Conservation (phyloP, 2,113 vertebrate species). For the Dromiciops gliroides region DNA sequence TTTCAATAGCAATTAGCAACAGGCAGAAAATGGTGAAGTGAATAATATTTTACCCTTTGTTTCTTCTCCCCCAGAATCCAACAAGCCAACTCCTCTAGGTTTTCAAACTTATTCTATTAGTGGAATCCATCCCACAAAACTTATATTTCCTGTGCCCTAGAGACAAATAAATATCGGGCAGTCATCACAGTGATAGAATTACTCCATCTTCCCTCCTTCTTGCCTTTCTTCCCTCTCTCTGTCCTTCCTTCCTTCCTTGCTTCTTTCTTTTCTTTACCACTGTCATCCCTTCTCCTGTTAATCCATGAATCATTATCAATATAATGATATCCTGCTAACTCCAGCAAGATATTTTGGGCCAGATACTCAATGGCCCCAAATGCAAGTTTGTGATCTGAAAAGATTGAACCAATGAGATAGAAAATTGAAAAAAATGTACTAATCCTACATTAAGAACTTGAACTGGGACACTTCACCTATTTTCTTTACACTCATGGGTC, state of each 20-base stretch:
- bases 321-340: background rate
- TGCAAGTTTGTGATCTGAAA: background rate
- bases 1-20: background rate
- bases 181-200: background rate
- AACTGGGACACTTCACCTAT: background rate
- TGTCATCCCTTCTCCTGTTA: background rate
- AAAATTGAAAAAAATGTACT: background rate
- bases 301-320: background rate
- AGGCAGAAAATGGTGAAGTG: background rate
- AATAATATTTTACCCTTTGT: background rate
- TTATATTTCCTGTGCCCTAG: background rate
- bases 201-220: background rate
- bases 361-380: background rate
- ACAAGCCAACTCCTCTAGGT: background rate
- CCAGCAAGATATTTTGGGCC: background rate
- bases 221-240: no score
- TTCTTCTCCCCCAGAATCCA: background rate
- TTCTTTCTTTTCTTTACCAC: background rate
- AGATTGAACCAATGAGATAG: background rate
- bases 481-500: background rate
- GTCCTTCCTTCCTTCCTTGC: background rate
- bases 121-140: background rate
- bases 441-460: background rate
- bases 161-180: background rate
- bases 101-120: background rate